Percentiles rank a stretch among this genome's conserved stretches.
Conservation (phyloP, 2,797 vertebrate species). For the Channa striata region DNA sequence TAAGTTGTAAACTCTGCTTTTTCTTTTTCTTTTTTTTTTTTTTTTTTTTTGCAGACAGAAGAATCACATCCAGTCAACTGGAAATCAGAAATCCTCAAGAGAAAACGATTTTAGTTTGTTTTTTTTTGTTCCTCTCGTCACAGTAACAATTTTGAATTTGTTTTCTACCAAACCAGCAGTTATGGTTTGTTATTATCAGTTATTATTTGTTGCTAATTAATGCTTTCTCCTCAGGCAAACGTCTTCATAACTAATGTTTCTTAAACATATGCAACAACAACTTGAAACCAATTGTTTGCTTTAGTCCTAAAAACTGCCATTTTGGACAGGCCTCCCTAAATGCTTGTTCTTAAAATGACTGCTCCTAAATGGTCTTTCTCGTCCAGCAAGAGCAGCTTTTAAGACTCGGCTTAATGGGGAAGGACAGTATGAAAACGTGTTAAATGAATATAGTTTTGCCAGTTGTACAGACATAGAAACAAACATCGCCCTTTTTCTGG, state of each 20-base stretch:
- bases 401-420: slow-evolving; percentile 42
- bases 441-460: background rate
- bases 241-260: background rate
- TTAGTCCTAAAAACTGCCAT: slow-evolving; percentile 52
- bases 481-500: slow-evolving; percentile 15
- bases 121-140: slow-evolving; percentile 16
- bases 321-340: slow-evolving; percentile 36
- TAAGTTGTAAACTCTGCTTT: slow-evolving; percentile 60
- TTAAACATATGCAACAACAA: slow-evolving; percentile 2
- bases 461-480: slow-evolving; percentile 42
- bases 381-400: slow-evolving; percentile 66
- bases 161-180: slow-evolving; percentile 37
- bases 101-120: slow-evolving; percentile 92
- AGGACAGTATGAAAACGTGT: background rate
- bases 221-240: slow-evolving; percentile 20
- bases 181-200: slow-evolving; percentile 32
- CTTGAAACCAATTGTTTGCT: background rate
- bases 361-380: slow-evolving; percentile 60
- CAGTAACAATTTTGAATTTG: slow-evolving; percentile 20
- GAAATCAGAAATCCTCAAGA: slow-evolving; percentile 99
- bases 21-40: slow-evolving; percentile 46
- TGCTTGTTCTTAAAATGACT: slow-evolving; percentile 66
- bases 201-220: slow-evolving; percentile 11
- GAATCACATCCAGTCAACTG: slow-evolving; percentile 97
- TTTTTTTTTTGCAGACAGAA: slow-evolving; percentile 89